Conservation (phyloP, 2,113 vertebrate genomes). For the Clarias gariepinus region DNA sequence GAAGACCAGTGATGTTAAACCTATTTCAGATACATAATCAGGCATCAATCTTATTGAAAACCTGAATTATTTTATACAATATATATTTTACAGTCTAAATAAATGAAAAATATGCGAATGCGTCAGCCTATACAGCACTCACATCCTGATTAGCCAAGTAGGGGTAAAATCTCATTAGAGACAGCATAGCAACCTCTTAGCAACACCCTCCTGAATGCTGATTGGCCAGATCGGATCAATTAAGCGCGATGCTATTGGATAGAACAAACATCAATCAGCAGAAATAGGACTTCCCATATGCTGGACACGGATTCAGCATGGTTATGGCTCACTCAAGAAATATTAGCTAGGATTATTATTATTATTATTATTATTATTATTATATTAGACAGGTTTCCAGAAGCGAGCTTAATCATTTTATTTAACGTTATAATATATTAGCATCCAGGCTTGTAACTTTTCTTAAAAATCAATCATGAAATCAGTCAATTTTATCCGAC, state of each 20-base stretch:
- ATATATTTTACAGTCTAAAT: background rate
- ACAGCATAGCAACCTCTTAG: background rate
- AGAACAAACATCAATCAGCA: constrained; percentile 3
- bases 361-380: no score
- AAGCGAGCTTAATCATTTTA: no score
- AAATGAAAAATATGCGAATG: background rate
- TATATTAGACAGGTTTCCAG: no score
- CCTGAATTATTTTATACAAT: background rate
- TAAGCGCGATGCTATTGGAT: constrained; percentile 13
- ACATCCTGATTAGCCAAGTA: background rate
- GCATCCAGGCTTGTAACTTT: no score
- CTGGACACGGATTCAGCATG: background rate
- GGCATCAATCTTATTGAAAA: background rate
- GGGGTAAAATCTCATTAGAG: background rate
- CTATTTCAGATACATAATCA: background rate
- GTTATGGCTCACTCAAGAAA: no score
- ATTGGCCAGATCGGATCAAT: constrained; percentile 10
- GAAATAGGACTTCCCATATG: background rate
- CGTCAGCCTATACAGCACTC: background rate
- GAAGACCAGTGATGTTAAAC: no score
- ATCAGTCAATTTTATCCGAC: no score
- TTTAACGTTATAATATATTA: no score
- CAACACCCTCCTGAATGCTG: background rate
- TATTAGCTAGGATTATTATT: no score
- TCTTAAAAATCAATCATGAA: no score